phyloP scores from a whole-genome alignment of 2,888 invertebrate genomes.

The Dexiosoma caninum region DNA sequence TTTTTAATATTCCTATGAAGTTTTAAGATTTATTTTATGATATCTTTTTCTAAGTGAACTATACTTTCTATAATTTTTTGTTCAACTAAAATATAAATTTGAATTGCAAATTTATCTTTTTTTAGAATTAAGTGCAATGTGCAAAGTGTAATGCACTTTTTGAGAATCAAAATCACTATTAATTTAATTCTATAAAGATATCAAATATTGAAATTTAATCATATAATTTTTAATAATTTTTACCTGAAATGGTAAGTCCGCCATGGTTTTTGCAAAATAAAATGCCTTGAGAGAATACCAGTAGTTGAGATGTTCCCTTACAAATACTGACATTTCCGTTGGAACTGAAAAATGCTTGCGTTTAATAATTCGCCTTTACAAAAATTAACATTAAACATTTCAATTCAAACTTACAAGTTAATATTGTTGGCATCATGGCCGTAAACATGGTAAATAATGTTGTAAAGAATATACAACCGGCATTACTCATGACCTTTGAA shows the following conservation, averaged over 20 bases:
- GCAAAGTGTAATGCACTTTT: too few relatives aligned
- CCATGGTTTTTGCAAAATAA: constrained; percentile 96
- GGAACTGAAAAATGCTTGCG: constrained; percentile 87
- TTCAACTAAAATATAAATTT: too few relatives aligned
- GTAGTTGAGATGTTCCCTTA: constrained; percentile 95
- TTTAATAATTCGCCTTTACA: not conserved
- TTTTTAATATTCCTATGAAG: too few relatives aligned
- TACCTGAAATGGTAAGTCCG: constrained; percentile 97
- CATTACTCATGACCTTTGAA: constrained; percentile 95
- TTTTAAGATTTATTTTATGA: too few relatives aligned
- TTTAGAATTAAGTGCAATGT: too few relatives aligned
- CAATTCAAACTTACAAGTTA: constrained; percentile 88
- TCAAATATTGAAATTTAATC: too few relatives aligned
- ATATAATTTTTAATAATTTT: too few relatives aligned
- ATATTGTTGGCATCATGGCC: constrained; percentile 98
- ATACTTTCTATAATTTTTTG: too few relatives aligned
- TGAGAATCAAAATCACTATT: too few relatives aligned
- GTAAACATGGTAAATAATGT: constrained; percentile 98
- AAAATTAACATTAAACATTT: not conserved
- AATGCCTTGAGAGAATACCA: constrained; percentile 99
- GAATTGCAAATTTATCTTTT: too few relatives aligned
- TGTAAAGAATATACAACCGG: constrained; percentile 97
- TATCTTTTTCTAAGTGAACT: too few relatives aligned
- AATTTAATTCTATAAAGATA: too few relatives aligned
- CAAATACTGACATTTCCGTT: constrained; percentile 95